Evolutionary conservation across 1,140 invertebrate genomes (phyloP), one percentile per base, ranked within the genome.

Genomic region (Liolophura sinensis): DNA sequence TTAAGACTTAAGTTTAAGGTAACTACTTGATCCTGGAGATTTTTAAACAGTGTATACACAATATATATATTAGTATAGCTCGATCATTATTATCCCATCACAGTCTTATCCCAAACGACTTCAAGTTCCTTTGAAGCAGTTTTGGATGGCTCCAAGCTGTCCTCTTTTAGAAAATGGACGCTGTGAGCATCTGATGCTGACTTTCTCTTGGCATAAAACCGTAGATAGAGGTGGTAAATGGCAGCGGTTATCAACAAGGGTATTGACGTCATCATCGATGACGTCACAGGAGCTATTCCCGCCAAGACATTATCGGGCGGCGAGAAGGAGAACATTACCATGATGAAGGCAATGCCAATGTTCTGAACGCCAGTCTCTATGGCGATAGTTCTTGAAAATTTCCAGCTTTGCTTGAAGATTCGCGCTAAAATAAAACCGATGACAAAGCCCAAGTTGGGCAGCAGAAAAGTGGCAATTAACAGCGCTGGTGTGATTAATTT

Each of bases 311-410:
- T 78, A 31, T 80, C 72, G 1, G 83, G 83, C 31, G 74, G 74
- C 0, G 71, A 72, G 27, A 84, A 60, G 1, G 80, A 79, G 12
- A 79, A 59, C 60, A 77, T 73, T n/a, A 96, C 84, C 61, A 97
- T 84, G 78, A 95, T 91, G 73, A 97, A 95, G 0, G 93, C 88
- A 70, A 97, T 93, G 22, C 95, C 95, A 0, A 95, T 96, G 85
- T 98, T 97, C 85, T 97, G 95, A 61, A 97, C 90, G 51, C 95
- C 95, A 18, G 94, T 95, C 86, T 98, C 95, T 65, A 97, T 91
- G 9, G 92, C 90, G 73, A 98, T 95, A 3, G 95, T 93, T 1
- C 95, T 85, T 11, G 90, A 85, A 77, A 97, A 68, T 25, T 66
- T 92, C 20, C 85, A 76, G 47, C 85, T 74, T 81, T 92, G 91